Evolutionary conservation across 2,888 invertebrate genomes (phyloP), one percentile per base, ranked within the genome.

Genomic region (Hyalella azteca): DNA sequence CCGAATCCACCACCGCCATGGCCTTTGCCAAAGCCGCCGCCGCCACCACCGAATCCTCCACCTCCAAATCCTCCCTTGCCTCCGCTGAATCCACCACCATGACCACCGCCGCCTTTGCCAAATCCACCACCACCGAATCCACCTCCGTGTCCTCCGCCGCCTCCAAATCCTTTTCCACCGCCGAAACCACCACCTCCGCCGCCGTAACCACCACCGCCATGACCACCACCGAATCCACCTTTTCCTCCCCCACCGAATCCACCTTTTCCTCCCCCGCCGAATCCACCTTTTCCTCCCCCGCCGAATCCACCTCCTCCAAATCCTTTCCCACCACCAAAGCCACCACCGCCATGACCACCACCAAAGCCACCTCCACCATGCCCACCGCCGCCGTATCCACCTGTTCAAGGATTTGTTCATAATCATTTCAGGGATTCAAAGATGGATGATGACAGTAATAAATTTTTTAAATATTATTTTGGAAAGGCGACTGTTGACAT

Each of bases 71-170:
- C n/a, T n/a, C n/a, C n/a, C n/a, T n/a, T n/a, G n/a, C n/a, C n/a
- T n/a, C n/a, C 45, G 9, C 45, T 15, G 45, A 11, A 15, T 45
- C 45, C 45, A 45, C 45, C 45, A 11, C 45, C 45, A 15, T 11
- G 15, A 11, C 45, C 45, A 15, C 45, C 45, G 15, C 45, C 45
- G 15, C 45, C 45, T 11, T 11, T 11, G 45, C 45, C 45, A 9
- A 11, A 11, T 29, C 5, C 1, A 3, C 32, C n/a, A 0, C 22
- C 26, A 22, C 26, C 3, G 4, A 7, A 26, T 13, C 2, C 5
- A 59, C 59, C 59, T 29, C 59, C 59, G 32, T 32, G 29, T 59
- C 59, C 59, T 59, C 59, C 59, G 59, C 59, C 59, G 26, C 59
- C 59, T 13, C 54, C 54, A 13, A 26, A 26, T 59, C 59, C 59